A percentile compares a stretch with the other conserved stretches of the same genome.
phyloP scores from a whole-genome alignment of 2,113 vertebrate genomes.

The Monopterus albus region DNA sequence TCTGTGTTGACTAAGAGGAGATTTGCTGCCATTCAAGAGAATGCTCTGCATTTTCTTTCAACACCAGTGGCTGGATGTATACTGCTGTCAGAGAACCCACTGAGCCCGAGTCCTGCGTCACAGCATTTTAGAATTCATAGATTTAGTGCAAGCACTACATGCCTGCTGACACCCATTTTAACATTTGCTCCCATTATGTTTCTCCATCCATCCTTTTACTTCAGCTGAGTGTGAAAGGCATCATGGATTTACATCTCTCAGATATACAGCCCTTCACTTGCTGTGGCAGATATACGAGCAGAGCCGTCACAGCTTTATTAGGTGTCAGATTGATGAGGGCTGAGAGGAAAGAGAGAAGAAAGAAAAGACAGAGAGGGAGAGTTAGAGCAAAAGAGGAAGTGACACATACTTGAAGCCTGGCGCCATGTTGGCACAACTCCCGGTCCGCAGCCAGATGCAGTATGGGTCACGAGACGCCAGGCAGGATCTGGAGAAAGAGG shows the following conservation, averaged over 20 bases:
- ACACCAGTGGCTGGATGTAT: not conserved
- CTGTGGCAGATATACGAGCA: conserved; percentile 17
- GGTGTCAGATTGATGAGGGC: conserved; percentile 9
- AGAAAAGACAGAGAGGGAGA: not conserved
- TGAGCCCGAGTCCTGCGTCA: not conserved
- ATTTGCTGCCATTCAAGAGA: too few species aligned
- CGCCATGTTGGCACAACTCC: conserved; percentile 64
- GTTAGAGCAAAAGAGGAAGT: conserved; percentile 4
- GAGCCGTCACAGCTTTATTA: conserved; percentile 11
- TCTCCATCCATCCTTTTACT: conserved; percentile 6
- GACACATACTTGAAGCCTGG: conserved; percentile 69
- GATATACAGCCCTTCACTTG: conserved; percentile 13
- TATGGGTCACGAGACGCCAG: conserved; percentile 74
- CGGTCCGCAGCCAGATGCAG: conserved; percentile 74
- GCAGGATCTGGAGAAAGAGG: conserved; percentile 59
- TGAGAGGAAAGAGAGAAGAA: not conserved
- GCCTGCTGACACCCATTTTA: conserved; percentile 7
- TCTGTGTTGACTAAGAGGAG: too few species aligned
- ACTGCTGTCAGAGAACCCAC: not conserved
- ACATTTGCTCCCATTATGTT: conserved; percentile 20
- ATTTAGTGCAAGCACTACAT: conserved; percentile 2
- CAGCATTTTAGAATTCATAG: not conserved
- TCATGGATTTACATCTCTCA: conserved; percentile 30
- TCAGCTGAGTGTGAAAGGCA: conserved; percentile 5
- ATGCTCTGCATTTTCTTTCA: too few species aligned